These are phyloP conservation scores for Pollenia angustigena DNA, from an alignment of 2,888 invertebrate genomes.

Conservation along the genomic window DNA sequence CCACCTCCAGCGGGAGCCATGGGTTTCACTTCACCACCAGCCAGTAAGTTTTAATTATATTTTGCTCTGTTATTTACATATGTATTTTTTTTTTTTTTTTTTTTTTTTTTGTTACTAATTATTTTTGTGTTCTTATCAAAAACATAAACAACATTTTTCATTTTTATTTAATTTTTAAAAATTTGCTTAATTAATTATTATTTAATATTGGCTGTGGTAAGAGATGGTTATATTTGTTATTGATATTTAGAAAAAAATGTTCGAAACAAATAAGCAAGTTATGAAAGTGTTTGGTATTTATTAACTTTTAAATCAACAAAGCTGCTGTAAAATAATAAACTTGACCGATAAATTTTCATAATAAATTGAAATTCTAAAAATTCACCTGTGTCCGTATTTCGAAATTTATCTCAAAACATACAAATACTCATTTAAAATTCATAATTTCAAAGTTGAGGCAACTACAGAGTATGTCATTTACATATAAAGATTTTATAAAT, in stretches of 20 bases:
- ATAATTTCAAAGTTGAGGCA: too few relatives aligned
- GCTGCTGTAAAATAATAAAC: too few relatives aligned
- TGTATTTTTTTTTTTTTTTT: constrained; percentile 40
- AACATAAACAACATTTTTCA: constrained; percentile 1
- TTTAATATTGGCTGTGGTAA: constrained; percentile 49
- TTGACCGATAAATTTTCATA: too few relatives aligned
- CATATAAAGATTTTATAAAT: too few relatives aligned
- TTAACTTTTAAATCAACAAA: too few relatives aligned
- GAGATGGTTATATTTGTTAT: constrained; percentile 1
- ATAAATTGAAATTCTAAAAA: too few relatives aligned
- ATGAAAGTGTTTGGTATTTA: neutral
- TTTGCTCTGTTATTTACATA: constrained; percentile 48
- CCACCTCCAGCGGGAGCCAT: constrained; percentile 76
- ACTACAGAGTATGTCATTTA: too few relatives aligned
- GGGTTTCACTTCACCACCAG: constrained; percentile 82
- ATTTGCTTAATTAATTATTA: constrained; percentile 45
- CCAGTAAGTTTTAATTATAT: constrained; percentile 80
- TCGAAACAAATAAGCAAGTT: neutral
- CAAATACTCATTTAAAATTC: too few relatives aligned
- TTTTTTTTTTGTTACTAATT: neutral
- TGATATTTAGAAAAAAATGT: neutral
- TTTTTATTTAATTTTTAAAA: neutral
- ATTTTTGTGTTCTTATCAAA: constrained; percentile 39
- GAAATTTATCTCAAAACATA: too few relatives aligned
- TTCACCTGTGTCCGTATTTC: too few relatives aligned